phyloP scores from a whole-genome alignment of 2,888 invertebrate genomes.

The Oligia strigilis region DNA sequence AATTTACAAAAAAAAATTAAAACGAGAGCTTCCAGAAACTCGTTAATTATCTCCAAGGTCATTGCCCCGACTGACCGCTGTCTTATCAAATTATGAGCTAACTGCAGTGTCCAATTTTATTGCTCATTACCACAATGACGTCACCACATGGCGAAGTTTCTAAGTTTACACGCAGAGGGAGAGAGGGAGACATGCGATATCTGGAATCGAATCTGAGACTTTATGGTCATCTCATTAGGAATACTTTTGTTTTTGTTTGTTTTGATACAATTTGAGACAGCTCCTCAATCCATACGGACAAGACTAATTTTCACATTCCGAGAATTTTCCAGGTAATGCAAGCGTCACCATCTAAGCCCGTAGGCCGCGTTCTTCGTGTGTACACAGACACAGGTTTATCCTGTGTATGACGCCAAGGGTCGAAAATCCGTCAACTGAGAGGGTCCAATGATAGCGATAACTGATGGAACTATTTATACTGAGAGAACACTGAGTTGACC shows the following conservation, averaged over 20 bases:
- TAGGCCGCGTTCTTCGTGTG: no score
- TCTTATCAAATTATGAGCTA: slow-evolving; percentile 24
- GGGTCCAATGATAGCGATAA: no score
- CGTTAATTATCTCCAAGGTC: not conserved
- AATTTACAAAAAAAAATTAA: not conserved
- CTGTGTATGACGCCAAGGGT: no score
- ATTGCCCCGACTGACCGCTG: slow-evolving; percentile 8
- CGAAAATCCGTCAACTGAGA: no score
- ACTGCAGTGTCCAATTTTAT: slow-evolving; percentile 49
- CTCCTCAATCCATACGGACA: not conserved
- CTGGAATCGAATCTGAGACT: slow-evolving; percentile 35
- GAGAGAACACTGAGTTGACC: no score
- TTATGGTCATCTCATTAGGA: slow-evolving; percentile 44
- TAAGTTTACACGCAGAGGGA: slow-evolving; percentile 4
- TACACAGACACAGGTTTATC: no score
- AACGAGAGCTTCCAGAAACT: not conserved
- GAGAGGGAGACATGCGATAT: slow-evolving; percentile 48
- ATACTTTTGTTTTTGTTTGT: slow-evolving; percentile 10
- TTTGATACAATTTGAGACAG: not conserved
- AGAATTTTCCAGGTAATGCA: no score
- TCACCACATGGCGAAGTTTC: slow-evolving; percentile 31
- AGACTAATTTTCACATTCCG: no score
- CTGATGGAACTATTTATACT: no score
- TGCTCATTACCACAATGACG: slow-evolving; percentile 25
- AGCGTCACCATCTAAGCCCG: no score